A percentile compares a stretch with the other conserved stretches of the same genome.
Conservation (phyloP, 2,888 invertebrate species). For the Azorinus chamasolen region DNA sequence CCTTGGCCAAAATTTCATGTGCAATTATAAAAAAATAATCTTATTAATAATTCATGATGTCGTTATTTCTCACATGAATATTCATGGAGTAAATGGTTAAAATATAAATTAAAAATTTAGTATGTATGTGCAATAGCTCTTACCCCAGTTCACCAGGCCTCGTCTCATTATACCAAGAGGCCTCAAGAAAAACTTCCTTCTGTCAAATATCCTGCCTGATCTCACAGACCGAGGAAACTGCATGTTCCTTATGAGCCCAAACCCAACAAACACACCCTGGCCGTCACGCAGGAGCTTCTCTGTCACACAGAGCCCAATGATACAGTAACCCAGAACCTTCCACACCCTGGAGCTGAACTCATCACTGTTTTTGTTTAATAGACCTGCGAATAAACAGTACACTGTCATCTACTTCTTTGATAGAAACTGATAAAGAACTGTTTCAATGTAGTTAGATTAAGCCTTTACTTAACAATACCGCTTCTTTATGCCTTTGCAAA, state of each 20-base stretch:
- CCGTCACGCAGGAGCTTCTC: conserved; percentile 79
- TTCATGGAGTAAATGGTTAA: too few species aligned
- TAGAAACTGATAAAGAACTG: too few species aligned
- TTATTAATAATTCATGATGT: too few species aligned
- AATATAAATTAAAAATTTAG: too few species aligned
- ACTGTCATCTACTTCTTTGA: too few species aligned
- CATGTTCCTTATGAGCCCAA: conserved; percentile 80
- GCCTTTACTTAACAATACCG: too few species aligned
- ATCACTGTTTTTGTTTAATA: conserved; percentile 72
- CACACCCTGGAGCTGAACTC: conserved; percentile 60
- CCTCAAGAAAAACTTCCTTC: conserved; percentile 70
- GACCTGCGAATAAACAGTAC: conserved; percentile 41
- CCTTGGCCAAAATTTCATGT: too few species aligned
- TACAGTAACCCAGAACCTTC: conserved; percentile 76
- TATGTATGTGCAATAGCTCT: too few species aligned
- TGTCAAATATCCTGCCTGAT: conserved; percentile 57
- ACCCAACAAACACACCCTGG: conserved; percentile 80
- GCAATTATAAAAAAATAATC: too few species aligned
- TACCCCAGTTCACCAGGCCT: conserved; percentile 80
- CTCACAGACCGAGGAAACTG: conserved; percentile 76
- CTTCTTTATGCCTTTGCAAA: too few species aligned
- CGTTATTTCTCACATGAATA: too few species aligned
- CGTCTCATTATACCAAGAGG: conserved; percentile 76
- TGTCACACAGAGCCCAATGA: conserved; percentile 79
- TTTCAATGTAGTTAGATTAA: background rate